A percentile compares a stretch with the other conserved stretches of the same genome.
Conservation (phyloP, 2,113 vertebrate species). For the Heterocephalus glaber region DNA sequence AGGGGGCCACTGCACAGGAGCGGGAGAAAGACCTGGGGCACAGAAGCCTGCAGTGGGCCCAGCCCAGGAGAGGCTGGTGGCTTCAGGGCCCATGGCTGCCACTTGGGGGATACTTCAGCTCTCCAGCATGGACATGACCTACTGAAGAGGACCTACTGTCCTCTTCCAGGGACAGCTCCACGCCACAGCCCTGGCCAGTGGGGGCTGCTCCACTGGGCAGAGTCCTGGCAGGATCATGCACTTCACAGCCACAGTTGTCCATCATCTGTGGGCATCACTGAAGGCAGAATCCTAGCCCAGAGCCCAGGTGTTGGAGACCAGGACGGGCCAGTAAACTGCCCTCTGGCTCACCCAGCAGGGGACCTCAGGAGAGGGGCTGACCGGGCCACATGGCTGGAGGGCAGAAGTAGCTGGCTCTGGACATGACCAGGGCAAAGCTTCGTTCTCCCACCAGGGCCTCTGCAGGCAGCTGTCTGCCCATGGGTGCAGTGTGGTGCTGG, state of each 20-base stretch:
- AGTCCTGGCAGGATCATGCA: not conserved
- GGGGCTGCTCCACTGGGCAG: not conserved
- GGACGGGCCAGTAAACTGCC: not conserved
- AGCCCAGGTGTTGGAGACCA: not conserved
- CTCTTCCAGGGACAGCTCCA: not conserved
- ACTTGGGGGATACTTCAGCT: not conserved
- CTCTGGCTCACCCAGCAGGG: not conserved
- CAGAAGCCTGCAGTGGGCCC: not conserved
- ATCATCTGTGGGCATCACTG: not conserved
- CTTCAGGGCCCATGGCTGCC: not conserved
- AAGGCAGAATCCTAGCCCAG: too few relatives aligned
- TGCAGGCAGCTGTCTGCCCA: fast-evolving
- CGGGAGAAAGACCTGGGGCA: not conserved
- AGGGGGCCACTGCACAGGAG: not conserved
- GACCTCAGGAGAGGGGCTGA: not conserved
- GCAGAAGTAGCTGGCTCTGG: not conserved
- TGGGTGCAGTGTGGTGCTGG: not conserved
- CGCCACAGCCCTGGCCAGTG: not conserved
- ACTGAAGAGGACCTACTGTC: not conserved
- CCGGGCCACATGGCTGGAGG: not conserved
- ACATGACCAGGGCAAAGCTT: not conserved
- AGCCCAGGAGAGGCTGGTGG: not conserved
- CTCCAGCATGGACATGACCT: not conserved
- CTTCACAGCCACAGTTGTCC: not conserved
- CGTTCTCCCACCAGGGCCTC: not conserved